Base-by-base conservation (phyloP, 2,113 vertebrate genomes). In the human (Homo sapiens) region DNA sequence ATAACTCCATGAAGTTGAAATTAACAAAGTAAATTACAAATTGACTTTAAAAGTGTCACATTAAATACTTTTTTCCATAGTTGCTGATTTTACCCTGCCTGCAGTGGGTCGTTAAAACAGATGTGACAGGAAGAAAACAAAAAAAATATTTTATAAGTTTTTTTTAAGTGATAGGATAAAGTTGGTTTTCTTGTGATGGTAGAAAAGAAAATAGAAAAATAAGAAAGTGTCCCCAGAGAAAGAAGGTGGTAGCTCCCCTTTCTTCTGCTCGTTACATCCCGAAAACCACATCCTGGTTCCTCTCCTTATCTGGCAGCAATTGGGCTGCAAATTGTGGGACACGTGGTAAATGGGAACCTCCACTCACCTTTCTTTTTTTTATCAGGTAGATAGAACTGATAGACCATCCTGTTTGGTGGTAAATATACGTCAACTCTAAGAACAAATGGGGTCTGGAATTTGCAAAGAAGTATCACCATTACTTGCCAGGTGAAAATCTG, bases 11-110 rank as follows among this genome's bases (percentile, higher is more conserved):
- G 59, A 82, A 88, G 87, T 66, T 84, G 70, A 89, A 92, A 93
- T 72, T 55, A 94, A 38, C 27, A 52, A 75, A 93, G 55, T 90
- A 89, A 86, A 81, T 94, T 81, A n/a, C 40, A 86, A 90, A 72
- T 68, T 61, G 84, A 96, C 79, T 93, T 95, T 38, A n/a, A n/a
- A 90, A 95, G 35, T 95, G 90, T 96, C 89, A 90, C 43, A 17
- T 96, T 90, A 89, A 94, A 73, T 87, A 35, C 81, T 87, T 93
- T 72, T 90, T 73, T 92, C 59, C 0, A 8, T 40, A 76, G 13
- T 66, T 79, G 8, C 80, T 94, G 50, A 75, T 97, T 93, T 93
- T 13, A 43, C 23, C 40, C 23, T 80, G 9, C 59, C 57, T 79
- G 22, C 80, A 55, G 59, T 73, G 35, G 78, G 38, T 93, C 68